Conservation (phyloP, 2,113 vertebrate species). For the Larimichthys crocea region DNA sequence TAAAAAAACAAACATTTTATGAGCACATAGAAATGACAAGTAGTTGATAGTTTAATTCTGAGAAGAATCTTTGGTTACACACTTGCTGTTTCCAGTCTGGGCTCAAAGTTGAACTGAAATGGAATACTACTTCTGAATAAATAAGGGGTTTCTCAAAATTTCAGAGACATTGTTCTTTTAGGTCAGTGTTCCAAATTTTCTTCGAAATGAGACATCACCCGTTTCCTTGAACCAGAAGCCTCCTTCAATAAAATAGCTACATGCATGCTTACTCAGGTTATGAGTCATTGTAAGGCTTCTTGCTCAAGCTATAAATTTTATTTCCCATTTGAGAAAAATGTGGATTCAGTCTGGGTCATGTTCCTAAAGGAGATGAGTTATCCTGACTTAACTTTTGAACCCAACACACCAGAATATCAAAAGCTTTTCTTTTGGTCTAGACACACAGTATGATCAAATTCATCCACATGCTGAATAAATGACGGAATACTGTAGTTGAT, state of each 20-base stretch:
- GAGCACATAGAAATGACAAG: too few relatives aligned
- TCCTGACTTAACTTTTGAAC: background rate
- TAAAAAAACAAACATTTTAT: too few relatives aligned
- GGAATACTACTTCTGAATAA: too few relatives aligned
- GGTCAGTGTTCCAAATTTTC: background rate
- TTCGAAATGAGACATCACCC: conserved; percentile 7
- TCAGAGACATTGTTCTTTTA: background rate
- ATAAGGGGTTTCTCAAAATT: background rate
- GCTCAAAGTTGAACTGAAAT: background rate
- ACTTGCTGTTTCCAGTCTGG: background rate
- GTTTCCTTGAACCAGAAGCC: background rate
- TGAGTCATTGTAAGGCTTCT: conserved; percentile 19
- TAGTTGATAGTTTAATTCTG: conserved; percentile 18
- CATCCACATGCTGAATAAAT: background rate
- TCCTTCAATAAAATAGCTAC: background rate
- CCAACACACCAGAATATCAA: background rate
- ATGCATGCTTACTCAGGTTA: background rate
- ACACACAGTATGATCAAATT: background rate
- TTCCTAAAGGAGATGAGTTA: background rate
- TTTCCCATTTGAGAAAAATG: background rate
- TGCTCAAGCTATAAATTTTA: background rate
- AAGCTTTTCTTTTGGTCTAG: background rate
- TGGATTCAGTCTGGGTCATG: background rate
- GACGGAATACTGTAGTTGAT: background rate
- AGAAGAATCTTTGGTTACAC: background rate